These are phyloP conservation scores for Sphaerophoria rueppellii DNA, from an alignment of 2,888 invertebrate genomes.

Conservation along the genomic window DNA sequence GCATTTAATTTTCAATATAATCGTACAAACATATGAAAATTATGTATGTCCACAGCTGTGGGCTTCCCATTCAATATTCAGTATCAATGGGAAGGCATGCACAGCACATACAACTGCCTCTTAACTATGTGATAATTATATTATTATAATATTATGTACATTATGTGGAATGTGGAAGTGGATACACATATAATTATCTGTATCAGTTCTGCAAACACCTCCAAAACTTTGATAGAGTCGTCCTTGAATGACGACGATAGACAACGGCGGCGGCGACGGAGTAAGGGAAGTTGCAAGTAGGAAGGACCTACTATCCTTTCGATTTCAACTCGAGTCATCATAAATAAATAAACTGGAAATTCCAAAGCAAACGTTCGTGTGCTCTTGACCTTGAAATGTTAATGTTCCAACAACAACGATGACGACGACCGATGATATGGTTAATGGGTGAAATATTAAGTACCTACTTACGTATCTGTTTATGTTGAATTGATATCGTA, in stretches of 20 bases:
- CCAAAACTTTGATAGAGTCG: slow-evolving; percentile 1
- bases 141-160: slow-evolving; percentile 3
- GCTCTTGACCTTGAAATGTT: slow-evolving; percentile 67
- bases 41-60: not conserved
- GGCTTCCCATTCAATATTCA: slow-evolving; percentile 8
- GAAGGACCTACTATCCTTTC: slow-evolving; percentile 31
- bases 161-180: not conserved
- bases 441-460: slow-evolving; percentile 59
- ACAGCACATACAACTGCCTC: not conserved
- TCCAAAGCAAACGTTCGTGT: slow-evolving; percentile 44
- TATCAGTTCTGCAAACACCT: slow-evolving; percentile 15
- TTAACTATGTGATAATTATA: slow-evolving; percentile 15
- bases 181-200: slow-evolving; percentile 1
- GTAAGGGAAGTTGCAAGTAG: not conserved
- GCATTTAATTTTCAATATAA: not conserved
- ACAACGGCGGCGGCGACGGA: no score
- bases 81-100: not conserved
- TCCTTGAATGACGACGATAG: not conserved
- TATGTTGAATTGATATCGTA: not conserved
- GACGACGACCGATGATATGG: not conserved
- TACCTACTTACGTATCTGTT: slow-evolving; percentile 7
- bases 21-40: no score
- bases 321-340: slow-evolving; percentile 47
- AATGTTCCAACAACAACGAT: slow-evolving; percentile 20
- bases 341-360: slow-evolving; percentile 64